phyloP scores from a whole-genome alignment of 2,888 invertebrate genomes.

The Sinodicranocentrus sp. region DNA sequence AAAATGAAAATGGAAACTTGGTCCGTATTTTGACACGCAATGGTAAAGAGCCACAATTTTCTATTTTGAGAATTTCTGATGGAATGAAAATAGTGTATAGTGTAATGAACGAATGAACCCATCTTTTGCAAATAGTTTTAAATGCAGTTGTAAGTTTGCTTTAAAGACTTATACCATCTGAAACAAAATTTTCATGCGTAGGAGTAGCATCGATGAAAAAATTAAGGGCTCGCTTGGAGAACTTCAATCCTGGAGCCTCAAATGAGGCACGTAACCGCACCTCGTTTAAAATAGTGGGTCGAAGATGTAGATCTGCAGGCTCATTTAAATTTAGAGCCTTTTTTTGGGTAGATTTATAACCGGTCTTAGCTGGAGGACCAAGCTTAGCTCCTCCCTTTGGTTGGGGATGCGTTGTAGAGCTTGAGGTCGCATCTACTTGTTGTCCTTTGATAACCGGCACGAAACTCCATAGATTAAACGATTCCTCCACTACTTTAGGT shows the following conservation, averaged over 20 bases:
- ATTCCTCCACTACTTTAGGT: constrained; percentile 32
- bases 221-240: constrained; percentile 51
- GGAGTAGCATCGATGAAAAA: constrained; percentile 68
- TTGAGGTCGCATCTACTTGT: constrained; percentile 21
- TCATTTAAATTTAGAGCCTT: constrained; percentile 4
- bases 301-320: constrained; percentile 36
- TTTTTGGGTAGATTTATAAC: not conserved
- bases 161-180: constrained; percentile 48
- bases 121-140: not conserved
- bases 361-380: not conserved
- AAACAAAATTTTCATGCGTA: constrained; percentile 51
- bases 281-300: constrained; percentile 32
- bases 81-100: not conserved
- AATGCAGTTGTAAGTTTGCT: too few species aligned
- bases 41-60: constrained; percentile 60
- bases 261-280: constrained; percentile 9
- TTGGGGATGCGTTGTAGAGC: not conserved
- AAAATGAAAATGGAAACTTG: constrained; percentile 67
- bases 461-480: constrained; percentile 54
- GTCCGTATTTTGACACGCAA: constrained; percentile 54
- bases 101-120: not conserved
- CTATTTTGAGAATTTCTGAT: constrained; percentile 60
- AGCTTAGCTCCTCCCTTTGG: not conserved
- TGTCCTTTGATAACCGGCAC: constrained; percentile 38
- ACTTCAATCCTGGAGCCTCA: constrained; percentile 56